Conservation (phyloP, 2,113 vertebrate genomes). For the mouse (Mus musculus) region DNA sequence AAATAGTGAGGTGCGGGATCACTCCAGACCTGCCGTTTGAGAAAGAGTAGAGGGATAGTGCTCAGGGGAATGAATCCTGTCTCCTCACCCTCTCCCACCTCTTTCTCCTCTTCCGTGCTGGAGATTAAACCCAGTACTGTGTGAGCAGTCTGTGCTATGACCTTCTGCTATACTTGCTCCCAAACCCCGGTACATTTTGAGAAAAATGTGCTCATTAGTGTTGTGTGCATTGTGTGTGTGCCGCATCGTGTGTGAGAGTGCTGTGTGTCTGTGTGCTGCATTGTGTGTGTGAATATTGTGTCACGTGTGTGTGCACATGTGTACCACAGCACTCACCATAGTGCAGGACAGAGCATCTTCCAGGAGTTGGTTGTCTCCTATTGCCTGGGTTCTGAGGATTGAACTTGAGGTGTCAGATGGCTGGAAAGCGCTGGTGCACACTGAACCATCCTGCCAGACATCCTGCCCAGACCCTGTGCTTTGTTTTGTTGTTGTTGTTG, state of each 20-base stretch:
- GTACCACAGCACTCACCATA: background rate
- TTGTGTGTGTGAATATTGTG: background rate
- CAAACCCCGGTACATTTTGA: background rate
- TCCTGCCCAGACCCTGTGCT: background rate
- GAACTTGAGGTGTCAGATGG: background rate
- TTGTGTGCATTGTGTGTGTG: background rate
- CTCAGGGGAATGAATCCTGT: background rate
- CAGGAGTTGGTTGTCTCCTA: background rate
- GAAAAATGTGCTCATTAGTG: background rate
- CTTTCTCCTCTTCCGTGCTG: background rate
- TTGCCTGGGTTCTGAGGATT: background rate
- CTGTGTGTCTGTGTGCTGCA: background rate
- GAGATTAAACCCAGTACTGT: background rate
- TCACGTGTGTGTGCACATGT: background rate
- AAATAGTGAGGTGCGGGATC: background rate
- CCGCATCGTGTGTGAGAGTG: background rate
- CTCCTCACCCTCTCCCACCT: background rate
- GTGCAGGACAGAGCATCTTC: background rate
- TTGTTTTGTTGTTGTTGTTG: background rate
- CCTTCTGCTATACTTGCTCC: background rate
- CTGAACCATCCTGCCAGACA: too few relatives aligned
- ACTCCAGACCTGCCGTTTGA: conserved; percentile 6
- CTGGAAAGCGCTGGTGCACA: background rate
- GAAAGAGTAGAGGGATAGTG: background rate
- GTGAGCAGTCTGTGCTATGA: background rate